A percentile compares a stretch with the other conserved stretches of the same genome.
Conservation (phyloP, 2,113 vertebrate genomes). For the Eretmochelys imbricata region DNA sequence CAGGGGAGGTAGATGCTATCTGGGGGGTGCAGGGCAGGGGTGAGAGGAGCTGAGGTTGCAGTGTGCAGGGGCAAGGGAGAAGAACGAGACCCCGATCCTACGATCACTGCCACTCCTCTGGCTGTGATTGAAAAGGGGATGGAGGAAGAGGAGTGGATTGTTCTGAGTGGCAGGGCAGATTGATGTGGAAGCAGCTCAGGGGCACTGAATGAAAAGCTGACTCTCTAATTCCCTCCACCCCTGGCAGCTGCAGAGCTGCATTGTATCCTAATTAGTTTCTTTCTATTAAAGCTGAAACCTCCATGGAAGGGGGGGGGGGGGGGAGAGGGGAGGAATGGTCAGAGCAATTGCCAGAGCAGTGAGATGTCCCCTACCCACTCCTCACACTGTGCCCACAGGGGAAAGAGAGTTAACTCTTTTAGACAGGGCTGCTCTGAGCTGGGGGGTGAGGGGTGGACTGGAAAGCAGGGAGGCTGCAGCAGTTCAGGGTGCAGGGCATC, state of each 20-base stretch:
- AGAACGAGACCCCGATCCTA: background rate
- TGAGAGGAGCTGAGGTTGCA: background rate
- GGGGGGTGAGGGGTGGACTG: background rate
- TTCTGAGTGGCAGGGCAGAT: background rate
- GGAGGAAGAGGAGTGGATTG: background rate
- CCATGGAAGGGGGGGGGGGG: background rate
- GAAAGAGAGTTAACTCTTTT: background rate
- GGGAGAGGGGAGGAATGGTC: background rate
- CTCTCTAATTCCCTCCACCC: background rate
- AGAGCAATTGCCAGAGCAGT: background rate
- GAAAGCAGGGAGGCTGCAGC: background rate
- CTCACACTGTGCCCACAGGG: background rate
- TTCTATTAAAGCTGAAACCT: background rate
- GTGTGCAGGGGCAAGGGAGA: background rate
- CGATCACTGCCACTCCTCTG: background rate
- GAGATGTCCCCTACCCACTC: background rate
- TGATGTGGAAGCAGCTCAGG: background rate
- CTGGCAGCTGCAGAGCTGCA: background rate
- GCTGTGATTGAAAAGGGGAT: background rate
- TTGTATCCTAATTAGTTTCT: background rate
- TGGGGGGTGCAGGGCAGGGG: background rate
- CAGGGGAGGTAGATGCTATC: background rate
- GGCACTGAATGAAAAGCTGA: background rate
- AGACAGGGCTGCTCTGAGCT: background rate
- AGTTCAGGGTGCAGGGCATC: background rate